Base-by-base conservation (phyloP, 1,140 invertebrate species). In the Lordiphosa collinella region DNA sequence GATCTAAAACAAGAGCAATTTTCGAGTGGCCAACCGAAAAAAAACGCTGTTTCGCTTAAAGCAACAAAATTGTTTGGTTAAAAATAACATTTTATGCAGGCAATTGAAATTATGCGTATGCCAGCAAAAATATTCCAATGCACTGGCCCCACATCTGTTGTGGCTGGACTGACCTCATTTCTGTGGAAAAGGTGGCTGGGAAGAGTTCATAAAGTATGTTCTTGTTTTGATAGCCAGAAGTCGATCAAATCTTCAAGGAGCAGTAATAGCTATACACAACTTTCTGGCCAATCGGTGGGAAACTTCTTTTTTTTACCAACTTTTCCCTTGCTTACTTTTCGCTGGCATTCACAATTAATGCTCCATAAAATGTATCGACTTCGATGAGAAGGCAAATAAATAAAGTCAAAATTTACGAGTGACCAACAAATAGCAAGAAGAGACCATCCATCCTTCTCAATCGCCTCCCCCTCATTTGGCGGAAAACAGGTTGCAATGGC, bases 101-200 rank as follows among this genome's bases (percentile, higher is more conserved):
- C 68, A 73, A 72, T 73, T 73, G 70, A 73, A 73, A 73, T 73
- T 67, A 73, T 73, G 70, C 70, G 70, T 73, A 61, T 60, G 60
- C 67, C 22, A 25, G 22, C 22, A 25, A 25, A 25, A 25, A 25
- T 25, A 25, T 29, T 8, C 8, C 25, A 29, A 29, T 29, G 25
- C 25, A 29, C 25, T 29, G 25, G 6, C 7, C 25, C 25, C 25
- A 29, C 25, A 29, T 29, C 25, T 29, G 25, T 29, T 29, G 25
- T 29, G 6, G 6, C 7, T 29, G 25, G 25, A 8, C 25, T 29
- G 25, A 29, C 25, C 25, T 29, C 25, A 29, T 29, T 29, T 29
- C 7, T 0, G 7, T 0, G 7, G 1, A 6, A 29, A 29, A 29
- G 25, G 25, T 29, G 25, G 18, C 14, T n/a, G n/a, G n/a, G n/a